Evolutionary conservation across 2,888 invertebrate genomes (phyloP), one percentile per base, ranked within the genome.

Genomic region (Caenorhabditis sp.): DNA sequence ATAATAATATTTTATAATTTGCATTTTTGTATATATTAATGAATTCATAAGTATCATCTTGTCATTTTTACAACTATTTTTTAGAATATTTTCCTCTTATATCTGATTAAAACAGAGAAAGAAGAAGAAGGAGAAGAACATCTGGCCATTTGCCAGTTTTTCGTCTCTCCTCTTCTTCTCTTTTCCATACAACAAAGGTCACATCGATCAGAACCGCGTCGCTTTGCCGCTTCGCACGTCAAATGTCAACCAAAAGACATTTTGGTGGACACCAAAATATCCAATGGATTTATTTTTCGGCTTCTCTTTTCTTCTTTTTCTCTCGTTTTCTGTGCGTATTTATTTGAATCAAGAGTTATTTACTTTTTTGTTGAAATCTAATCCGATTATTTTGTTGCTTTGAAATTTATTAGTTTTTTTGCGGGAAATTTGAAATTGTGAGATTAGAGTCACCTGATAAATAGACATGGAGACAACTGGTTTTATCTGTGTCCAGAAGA

Each of bases 211-310:
- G 55, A 55, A 67, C 67, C 72, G 72, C 72, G n/a, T 27, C 72
- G 72, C 72, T 12, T 58, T 58, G 49, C 67, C 72, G 72, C 72
- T 21, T 17, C 67, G 72, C 72, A 58, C 72, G 72, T 72, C 72
- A 72, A 72, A 67, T 50, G 67, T 72, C 72, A 72, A 72, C 72
- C 67, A 43, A 54, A 26, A 26, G 26, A 26, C 54, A 54, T 54
- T 26, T 54, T 26, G 54, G 54, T 26, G 26, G 54, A 54, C 24
- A 54, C 24, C 54, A 54, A 54, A 26, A 54, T 54, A 54, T 54
- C 54, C 24, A 54, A 54, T 54, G 24, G 26, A 54, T 23, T 54
- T 26, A 26, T 23, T 54, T 26, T 26, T 23, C 24, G 54, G 24
- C 26, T 54, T 54, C 24, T 23, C 54, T 54, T 26, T 54, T 26